phyloP scores from a whole-genome alignment of 2,888 invertebrate genomes.

The Cataglyphis cursor region DNA sequence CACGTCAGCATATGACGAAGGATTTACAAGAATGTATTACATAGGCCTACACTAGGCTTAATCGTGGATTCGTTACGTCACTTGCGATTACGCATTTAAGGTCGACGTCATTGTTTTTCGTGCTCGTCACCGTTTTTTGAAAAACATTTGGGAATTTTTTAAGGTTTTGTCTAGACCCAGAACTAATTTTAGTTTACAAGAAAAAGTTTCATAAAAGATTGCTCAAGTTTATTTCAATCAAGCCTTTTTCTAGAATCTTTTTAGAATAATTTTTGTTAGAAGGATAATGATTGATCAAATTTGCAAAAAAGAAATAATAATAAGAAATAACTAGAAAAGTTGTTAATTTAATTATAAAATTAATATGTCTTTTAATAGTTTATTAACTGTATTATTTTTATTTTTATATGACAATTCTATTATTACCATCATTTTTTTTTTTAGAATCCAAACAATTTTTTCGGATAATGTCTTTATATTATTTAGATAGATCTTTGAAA shows the following conservation, averaged over 20 bases:
- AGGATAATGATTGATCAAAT: neutral
- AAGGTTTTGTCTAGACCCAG: neutral
- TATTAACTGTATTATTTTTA: neutral
- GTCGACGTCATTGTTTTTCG: conserved; percentile 61
- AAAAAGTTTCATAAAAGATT: neutral
- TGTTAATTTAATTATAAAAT: conserved; percentile 10
- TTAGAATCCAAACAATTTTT: neutral
- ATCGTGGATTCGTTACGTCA: conserved; percentile 65
- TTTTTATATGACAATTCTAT: neutral
- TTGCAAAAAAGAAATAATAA: neutral
- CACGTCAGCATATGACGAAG: conserved; percentile 40
- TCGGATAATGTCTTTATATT: neutral
- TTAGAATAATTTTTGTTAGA: neutral
- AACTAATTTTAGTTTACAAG: neutral
- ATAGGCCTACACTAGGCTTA: neutral
- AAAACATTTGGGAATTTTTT: neutral
- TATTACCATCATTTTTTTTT: neutral
- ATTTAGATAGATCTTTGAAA: neutral
- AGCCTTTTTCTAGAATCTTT: no score
- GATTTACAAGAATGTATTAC: conserved; percentile 33
- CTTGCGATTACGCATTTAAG: conserved; percentile 66
- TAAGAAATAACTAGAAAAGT: neutral
- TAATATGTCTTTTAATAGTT: neutral
- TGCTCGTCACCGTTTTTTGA: neutral
- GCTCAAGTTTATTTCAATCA: neutral